phyloP scores from a whole-genome alignment of 2,797 vertebrate species.

The Clarias fuscus region DNA sequence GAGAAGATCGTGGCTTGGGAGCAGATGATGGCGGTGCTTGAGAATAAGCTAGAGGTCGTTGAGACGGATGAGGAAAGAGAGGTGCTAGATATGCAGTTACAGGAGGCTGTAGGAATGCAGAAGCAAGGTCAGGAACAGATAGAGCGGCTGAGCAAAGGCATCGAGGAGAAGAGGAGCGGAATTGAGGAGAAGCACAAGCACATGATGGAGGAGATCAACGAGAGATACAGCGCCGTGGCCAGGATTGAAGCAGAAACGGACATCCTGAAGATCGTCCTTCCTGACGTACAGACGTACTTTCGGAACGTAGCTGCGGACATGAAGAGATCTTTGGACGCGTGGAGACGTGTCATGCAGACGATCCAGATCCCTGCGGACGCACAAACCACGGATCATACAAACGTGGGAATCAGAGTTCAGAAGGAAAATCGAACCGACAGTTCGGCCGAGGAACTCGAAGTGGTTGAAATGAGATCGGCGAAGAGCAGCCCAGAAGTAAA shows the following conservation, averaged over 20 bases:
- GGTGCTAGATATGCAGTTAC: constrained; percentile 10
- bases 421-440: background rate
- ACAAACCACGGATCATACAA: background rate
- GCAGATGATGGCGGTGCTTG: background rate
- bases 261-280: constrained; percentile 41
- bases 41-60: constrained; percentile 10
- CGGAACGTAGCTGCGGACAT: background rate
- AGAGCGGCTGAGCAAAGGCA: constrained; percentile 11
- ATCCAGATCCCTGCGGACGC: background rate
- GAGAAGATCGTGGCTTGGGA: constrained; percentile 23
- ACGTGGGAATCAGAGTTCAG: background rate
- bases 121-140: constrained; percentile 9
- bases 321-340: background rate
- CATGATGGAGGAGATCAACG: constrained; percentile 26
- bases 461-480: background rate
- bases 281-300: constrained; percentile 37
- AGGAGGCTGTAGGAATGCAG: constrained; percentile 5
- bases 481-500: constrained; percentile 1
- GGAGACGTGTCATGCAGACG: background rate
- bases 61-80: constrained; percentile 14
- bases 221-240: constrained; percentile 34
- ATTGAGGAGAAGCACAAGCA: constrained; percentile 38
- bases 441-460: background rate
- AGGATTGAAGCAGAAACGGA: constrained; percentile 30
- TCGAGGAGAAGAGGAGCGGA: constrained; percentile 12